Evolutionary conservation across 2,113 vertebrate species (phyloP).

Genomic region (Pelusios castaneus): DNA sequence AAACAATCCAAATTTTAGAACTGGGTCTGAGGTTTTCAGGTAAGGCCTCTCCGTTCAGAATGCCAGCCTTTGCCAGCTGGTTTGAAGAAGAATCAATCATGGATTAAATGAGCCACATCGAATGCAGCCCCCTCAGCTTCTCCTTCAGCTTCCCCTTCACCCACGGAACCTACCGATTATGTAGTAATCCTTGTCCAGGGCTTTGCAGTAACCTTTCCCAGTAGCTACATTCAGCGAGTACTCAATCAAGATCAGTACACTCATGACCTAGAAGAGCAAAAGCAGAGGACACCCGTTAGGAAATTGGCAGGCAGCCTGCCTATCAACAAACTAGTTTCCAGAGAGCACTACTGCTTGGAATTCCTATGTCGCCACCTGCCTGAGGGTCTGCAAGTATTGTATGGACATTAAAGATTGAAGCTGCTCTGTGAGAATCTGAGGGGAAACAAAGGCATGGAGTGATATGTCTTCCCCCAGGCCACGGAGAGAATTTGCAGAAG

Average conservation of each 20-base stretch:
- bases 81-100: fast-evolving
- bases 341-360: background rate
- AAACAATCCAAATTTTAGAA: background rate
- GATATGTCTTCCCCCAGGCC: background rate
- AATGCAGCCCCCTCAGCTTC: background rate
- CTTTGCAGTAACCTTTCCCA: constrained; percentile 66
- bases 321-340: background rate
- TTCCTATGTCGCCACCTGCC: background rate
- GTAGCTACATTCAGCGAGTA: constrained; percentile 75
- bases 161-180: constrained; percentile 65
- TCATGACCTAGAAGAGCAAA: constrained; percentile 70
- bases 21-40: background rate
- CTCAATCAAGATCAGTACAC: constrained; percentile 71
- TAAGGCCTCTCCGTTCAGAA: background rate
- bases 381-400: background rate
- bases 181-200: constrained; percentile 66
- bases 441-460: background rate
- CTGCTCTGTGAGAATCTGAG: background rate
- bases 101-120: background rate
- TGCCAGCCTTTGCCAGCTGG: fast-evolving
- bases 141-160: background rate
- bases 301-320: background rate
- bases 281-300: background rate
- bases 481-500: background rate
- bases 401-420: background rate